Percentiles rank a stretch among this genome's conserved stretches.
Conservation (phyloP, 2,113 vertebrate species). For the Pygathrix nemaeus region DNA sequence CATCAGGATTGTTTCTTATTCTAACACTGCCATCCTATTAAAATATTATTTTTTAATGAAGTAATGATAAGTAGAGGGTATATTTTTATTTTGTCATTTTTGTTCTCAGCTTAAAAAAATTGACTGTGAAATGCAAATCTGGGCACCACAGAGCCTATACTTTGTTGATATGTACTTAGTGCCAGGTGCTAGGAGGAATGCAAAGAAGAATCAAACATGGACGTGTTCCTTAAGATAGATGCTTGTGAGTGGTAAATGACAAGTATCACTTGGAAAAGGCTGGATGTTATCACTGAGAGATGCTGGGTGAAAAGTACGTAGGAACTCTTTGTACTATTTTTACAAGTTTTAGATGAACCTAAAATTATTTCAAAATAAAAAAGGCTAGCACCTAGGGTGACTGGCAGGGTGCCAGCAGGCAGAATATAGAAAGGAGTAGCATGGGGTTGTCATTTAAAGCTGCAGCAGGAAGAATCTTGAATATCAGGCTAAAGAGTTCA, state of each 20-base stretch:
- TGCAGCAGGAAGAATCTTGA: background rate
- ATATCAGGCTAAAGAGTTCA: background rate
- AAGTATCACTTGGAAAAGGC: background rate
- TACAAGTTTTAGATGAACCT: background rate
- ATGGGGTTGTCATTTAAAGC: background rate
- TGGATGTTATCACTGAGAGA: background rate
- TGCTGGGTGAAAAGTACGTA: background rate
- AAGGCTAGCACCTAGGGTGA: background rate
- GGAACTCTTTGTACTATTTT: background rate
- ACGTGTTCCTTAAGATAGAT: background rate
- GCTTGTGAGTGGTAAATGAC: background rate
- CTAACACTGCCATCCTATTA: background rate
- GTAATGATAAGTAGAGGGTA: background rate
- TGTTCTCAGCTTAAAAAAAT: background rate
- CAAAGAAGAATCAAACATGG: background rate
- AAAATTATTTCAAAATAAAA: constrained; percentile 50
- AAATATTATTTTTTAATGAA: background rate
- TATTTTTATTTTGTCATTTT: background rate
- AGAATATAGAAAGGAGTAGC: background rate
- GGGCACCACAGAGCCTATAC: background rate
- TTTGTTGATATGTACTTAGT: background rate
- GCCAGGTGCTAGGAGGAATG: background rate
- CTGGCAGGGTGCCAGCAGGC: background rate
- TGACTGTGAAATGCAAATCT: background rate
- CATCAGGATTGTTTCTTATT: background rate